phyloP scores from a whole-genome alignment of 2,888 invertebrate species.

The Lordiphosa andalusiaca region DNA sequence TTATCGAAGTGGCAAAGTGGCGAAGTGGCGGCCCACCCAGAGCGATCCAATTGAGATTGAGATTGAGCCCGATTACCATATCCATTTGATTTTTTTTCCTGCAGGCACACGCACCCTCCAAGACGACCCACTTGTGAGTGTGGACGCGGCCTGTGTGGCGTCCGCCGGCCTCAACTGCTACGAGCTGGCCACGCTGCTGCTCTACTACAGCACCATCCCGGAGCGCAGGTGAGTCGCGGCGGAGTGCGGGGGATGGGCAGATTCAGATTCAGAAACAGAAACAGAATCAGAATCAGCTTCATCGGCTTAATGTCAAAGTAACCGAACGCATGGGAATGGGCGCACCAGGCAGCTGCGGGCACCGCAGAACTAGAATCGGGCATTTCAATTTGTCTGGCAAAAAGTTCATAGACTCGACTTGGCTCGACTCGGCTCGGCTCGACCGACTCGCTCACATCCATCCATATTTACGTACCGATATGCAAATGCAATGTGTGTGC shows the following conservation, averaged over 20 bases:
- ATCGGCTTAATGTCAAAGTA: slow-evolving; percentile 71
- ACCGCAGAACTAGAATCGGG: slow-evolving; percentile 36
- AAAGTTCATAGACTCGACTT: slow-evolving; percentile 50
- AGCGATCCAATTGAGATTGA: slow-evolving; percentile 36
- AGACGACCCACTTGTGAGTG: slow-evolving; percentile 85
- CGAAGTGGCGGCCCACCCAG: slow-evolving; percentile 59
- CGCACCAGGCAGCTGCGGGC: slow-evolving; percentile 47
- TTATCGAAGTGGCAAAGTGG: slow-evolving; percentile 38
- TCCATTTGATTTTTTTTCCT: slow-evolving; percentile 42
- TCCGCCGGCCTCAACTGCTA: slow-evolving; percentile 84
- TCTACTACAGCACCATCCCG: slow-evolving; percentile 87
- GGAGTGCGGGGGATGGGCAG: slow-evolving; percentile 18
- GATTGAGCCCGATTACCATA: slow-evolving; percentile 31
- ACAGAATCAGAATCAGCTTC: slow-evolving; percentile 62
- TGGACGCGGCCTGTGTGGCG: slow-evolving; percentile 84
- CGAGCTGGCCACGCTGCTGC: slow-evolving; percentile 86
- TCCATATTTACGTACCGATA: slow-evolving; percentile 74
- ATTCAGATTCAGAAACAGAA: slow-evolving; percentile 63
- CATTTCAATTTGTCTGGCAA: slow-evolving; percentile 64
- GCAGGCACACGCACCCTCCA: slow-evolving; percentile 85
- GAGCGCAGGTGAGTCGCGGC: slow-evolving; percentile 82
- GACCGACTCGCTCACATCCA: slow-evolving; percentile 33
- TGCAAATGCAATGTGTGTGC: slow-evolving; percentile 45
- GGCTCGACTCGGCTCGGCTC: too few species aligned
- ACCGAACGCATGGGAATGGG: slow-evolving; percentile 70